Percentiles rank a stretch among this genome's conserved stretches.
Conservation (phyloP, 2,113 vertebrate species). For the Lagenorhynchus albirostris region DNA sequence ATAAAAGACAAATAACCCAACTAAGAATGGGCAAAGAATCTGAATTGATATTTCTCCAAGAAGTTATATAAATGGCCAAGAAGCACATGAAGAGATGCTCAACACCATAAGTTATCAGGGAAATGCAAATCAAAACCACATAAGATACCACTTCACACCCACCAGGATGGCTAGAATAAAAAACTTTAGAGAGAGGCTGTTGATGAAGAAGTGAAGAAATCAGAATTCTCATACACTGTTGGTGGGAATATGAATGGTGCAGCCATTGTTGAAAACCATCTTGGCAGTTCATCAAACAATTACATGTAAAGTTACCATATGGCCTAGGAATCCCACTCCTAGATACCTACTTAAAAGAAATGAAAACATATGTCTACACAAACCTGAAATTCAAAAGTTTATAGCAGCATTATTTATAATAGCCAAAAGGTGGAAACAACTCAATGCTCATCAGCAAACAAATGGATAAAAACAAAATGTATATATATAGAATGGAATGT, state of each 20-base stretch:
- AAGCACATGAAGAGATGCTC: not conserved
- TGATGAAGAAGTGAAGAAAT: not conserved
- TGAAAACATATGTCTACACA: not conserved
- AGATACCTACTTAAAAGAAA: not conserved
- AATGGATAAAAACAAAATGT: not conserved
- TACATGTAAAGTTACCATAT: not conserved
- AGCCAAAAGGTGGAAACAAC: not conserved
- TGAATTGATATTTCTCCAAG: not conserved
- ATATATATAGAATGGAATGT: not conserved
- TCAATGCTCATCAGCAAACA: not conserved
- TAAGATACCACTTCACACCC: not conserved
- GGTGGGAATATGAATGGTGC: not conserved
- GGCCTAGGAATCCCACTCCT: not conserved
- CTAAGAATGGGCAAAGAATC: not conserved
- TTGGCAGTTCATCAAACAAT: not conserved
- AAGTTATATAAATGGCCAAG: not conserved
- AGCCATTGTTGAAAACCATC: not conserved
- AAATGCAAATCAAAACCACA: not conserved
- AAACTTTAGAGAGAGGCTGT: not conserved
- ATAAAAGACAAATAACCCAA: not conserved
- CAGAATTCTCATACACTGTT: not conserved
- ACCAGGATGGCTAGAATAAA: not conserved
- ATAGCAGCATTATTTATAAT: not conserved
- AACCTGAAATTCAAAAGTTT: not conserved
- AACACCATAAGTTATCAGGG: not conserved